A percentile compares a stretch with the other conserved stretches of the same genome.
These are phyloP conservation scores for Regulus satrapa DNA, from an alignment of 2,113 vertebrate species.

Conservation along the genomic window DNA sequence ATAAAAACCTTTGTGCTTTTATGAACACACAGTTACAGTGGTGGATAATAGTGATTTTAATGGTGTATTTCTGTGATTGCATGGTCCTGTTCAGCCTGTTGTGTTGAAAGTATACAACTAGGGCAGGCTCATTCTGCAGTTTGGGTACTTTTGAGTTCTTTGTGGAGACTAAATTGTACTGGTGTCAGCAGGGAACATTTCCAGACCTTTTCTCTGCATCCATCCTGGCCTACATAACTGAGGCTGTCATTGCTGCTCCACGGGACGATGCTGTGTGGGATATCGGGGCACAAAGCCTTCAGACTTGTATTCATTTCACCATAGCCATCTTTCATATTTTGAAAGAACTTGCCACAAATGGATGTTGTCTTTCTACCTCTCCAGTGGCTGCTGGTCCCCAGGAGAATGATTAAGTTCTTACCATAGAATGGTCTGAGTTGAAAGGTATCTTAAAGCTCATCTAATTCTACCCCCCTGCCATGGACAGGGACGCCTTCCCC, in stretches of 20 bases:
- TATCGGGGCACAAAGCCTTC: background rate
- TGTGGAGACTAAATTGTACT: background rate
- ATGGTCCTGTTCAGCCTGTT: background rate
- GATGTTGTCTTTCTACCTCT: background rate
- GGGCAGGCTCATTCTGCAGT: background rate
- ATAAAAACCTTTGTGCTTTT: background rate
- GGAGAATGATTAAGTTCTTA: background rate
- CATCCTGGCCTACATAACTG: background rate
- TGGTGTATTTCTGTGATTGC: background rate
- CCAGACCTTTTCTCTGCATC: background rate
- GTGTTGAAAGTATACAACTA: background rate
- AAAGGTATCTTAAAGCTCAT: background rate
- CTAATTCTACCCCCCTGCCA: background rate
- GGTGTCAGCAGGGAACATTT: background rate
- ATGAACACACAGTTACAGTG: background rate
- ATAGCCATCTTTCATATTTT: background rate
- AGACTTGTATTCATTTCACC: background rate
- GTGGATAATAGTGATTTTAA: background rate
- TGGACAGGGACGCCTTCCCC: background rate
- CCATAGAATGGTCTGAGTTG: background rate
- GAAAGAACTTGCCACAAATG: background rate
- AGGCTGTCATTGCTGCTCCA: background rate
- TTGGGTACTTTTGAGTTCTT: background rate
- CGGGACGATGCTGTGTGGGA: accelerated
- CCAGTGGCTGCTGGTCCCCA: background rate